Conservation (phyloP, 1,140 invertebrate species). For the Heliothis virescens region DNA sequence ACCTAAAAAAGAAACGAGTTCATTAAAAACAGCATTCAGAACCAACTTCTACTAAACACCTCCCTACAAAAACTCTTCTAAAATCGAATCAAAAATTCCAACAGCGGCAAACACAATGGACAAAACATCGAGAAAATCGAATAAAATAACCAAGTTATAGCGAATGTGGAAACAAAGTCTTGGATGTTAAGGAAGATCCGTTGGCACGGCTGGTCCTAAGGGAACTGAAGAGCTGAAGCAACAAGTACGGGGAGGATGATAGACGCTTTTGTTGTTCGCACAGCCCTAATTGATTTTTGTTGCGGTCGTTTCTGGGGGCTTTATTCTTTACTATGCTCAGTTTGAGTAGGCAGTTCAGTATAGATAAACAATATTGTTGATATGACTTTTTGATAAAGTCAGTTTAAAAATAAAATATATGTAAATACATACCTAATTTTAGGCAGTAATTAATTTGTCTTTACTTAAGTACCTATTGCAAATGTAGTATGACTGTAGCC, state of each 20-base stretch:
- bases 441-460: too few relatives aligned
- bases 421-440: too few relatives aligned
- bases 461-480: too few relatives aligned
- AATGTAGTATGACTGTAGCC: too few relatives aligned
- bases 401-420: too few relatives aligned
- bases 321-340: background rate
- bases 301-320: background rate
- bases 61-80: background rate
- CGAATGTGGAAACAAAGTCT: background rate
- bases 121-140: slow-evolving; percentile 4
- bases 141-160: slow-evolving; percentile 10
- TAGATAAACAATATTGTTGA: too few relatives aligned
- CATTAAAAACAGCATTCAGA: too few relatives aligned
- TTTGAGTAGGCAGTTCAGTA: background rate
- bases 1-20: too few relatives aligned
- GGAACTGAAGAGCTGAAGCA: background rate
- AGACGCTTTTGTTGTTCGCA: slow-evolving; percentile 14
- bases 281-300: slow-evolving; percentile 37
- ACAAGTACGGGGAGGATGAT: slow-evolving; percentile 29
- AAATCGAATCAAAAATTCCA: background rate
- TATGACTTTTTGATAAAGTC: too few relatives aligned
- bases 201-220: background rate
- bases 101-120: slow-evolving; percentile 12
- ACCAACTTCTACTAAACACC: too few relatives aligned
- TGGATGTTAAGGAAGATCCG: slow-evolving; percentile 11